These are phyloP conservation scores for Neopelma chrysocephalum DNA, from an alignment of 2,797 vertebrate species.

Conservation along the genomic window DNA sequence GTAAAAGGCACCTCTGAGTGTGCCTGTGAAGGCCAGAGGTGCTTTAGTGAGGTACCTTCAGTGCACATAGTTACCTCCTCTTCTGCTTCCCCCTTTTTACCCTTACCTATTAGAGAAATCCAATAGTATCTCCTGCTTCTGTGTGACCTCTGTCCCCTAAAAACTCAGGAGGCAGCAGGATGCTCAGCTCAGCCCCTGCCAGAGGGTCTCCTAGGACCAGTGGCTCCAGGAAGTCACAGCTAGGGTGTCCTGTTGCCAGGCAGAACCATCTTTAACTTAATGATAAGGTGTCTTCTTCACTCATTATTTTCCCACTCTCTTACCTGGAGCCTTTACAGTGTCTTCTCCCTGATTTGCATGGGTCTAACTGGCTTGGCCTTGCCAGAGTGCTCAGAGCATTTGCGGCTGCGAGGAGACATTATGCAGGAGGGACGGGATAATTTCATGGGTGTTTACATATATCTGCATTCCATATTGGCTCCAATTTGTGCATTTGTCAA, in stretches of 20 bases:
- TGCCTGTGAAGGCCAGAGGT: not conserved
- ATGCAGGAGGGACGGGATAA: constrained; percentile 54
- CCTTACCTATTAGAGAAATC: not conserved
- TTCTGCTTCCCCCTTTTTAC: not conserved
- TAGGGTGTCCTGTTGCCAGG: not conserved
- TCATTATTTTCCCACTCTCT: not conserved
- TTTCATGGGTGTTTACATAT: constrained; percentile 64
- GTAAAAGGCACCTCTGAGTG: not conserved
- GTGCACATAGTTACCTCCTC: not conserved
- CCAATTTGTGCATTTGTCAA: constrained; percentile 66
- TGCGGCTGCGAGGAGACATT: not conserved
- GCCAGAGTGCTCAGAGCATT: not conserved
- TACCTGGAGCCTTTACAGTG: not conserved
- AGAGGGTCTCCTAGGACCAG: not conserved
- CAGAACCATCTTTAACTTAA: not conserved
- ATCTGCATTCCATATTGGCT: constrained; percentile 59
- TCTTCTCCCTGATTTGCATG: not conserved
- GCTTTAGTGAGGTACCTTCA: not conserved
- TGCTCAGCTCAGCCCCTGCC: not conserved
- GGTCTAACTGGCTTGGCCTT: not conserved
- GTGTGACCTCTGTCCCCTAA: not conserved
- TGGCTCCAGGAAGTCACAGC: not conserved
- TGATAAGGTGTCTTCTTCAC: not conserved
- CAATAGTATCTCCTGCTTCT: not conserved
- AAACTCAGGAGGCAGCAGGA: not conserved